These are phyloP conservation scores for Pediacus dermestoides DNA, from an alignment of 2,888 invertebrate genomes.

Conservation along the genomic window DNA sequence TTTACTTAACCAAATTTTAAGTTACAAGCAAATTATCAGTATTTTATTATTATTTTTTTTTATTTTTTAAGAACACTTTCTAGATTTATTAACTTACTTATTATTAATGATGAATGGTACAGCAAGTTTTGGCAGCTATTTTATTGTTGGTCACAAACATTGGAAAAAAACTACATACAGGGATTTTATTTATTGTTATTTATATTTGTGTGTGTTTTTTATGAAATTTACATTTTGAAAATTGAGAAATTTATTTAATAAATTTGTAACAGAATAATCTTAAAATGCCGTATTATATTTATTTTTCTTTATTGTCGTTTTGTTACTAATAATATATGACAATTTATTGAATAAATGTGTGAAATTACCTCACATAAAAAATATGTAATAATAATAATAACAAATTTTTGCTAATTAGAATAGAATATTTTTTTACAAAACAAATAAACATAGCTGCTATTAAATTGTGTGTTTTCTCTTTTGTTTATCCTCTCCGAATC, in stretches of 20 bases:
- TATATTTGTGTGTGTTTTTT: too few relatives aligned
- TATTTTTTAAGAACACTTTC: slow-evolving; percentile 32
- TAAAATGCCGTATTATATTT: too few relatives aligned
- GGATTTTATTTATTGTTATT: too few relatives aligned
- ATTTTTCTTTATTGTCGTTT: slow-evolving; percentile 13
- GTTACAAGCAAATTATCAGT: slow-evolving; percentile 13
- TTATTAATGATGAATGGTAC: too few relatives aligned
- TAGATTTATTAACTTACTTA: slow-evolving; percentile 22
- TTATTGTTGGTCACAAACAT: too few relatives aligned
- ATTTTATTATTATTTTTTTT: slow-evolving; percentile 26
- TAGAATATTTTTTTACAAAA: slow-evolving; percentile 71
- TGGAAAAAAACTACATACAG: too few relatives aligned
- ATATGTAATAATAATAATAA: slow-evolving; percentile 28
- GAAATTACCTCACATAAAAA: too few relatives aligned
- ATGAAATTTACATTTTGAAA: too few relatives aligned
- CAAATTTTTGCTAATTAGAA: slow-evolving; percentile 62
- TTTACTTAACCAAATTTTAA: slow-evolving; percentile 1
- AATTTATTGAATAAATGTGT: too few relatives aligned
- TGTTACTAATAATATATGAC: slow-evolving; percentile 8
- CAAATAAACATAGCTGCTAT: slow-evolving; percentile 53
- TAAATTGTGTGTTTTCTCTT: slow-evolving; percentile 16
- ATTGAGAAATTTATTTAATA: too few relatives aligned
- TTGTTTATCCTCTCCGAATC: too few relatives aligned
- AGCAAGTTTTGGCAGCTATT: slow-evolving; percentile 40
- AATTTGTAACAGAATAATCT: too few relatives aligned